phyloP scores from a whole-genome alignment of 2,797 vertebrate species.

The Allobates femoralis region DNA sequence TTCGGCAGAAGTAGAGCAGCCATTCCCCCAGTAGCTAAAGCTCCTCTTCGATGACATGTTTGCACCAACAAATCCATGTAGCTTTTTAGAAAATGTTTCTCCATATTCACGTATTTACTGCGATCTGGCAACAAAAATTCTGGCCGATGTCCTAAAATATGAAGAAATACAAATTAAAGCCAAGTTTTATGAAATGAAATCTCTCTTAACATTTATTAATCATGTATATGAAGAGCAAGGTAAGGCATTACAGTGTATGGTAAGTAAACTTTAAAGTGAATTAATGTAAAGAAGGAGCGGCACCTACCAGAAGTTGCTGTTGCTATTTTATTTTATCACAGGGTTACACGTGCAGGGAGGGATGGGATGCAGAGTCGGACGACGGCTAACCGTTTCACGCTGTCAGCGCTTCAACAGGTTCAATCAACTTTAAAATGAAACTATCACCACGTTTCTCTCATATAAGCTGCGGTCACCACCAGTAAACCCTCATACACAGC shows the following conservation, averaged over 20 bases:
- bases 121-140: conserved; percentile 83
- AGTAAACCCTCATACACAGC: no score
- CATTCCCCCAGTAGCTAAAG: conserved; percentile 80
- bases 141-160: conserved; percentile 72
- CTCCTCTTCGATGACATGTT: conserved; percentile 79
- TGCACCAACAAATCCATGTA: conserved; percentile 85
- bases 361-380: no score
- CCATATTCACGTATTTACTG: conserved; percentile 85
- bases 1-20: conserved; percentile 75
- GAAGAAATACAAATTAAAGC: background rate
- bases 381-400: no score
- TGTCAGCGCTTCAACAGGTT: no score
- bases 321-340: no score
- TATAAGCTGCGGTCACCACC: no score
- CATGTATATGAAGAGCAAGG: background rate
- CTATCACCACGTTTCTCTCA: no score
- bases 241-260: background rate
- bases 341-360: no score
- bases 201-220: background rate
- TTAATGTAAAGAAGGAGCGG: no score
- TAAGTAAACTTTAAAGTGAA: no score
- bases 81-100: conserved; percentile 80
- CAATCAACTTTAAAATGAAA: no score
- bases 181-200: background rate
- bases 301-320: no score